These are phyloP conservation scores for Diadophis punctatus DNA, from an alignment of 2,113 vertebrate species.

Conservation along the genomic window DNA sequence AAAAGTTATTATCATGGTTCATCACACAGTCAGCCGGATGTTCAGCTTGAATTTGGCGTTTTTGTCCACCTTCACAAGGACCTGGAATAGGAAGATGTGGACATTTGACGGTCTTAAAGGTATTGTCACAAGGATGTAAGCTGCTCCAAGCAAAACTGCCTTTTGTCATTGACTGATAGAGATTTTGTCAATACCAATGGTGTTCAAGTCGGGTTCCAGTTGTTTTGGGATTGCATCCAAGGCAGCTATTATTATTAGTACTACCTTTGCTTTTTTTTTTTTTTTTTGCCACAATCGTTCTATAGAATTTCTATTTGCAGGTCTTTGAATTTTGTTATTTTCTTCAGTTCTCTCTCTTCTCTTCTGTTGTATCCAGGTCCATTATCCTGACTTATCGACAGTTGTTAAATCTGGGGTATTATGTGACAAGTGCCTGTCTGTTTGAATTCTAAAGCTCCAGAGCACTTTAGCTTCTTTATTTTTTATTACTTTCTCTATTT, in stretches of 20 bases:
- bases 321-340: neutral
- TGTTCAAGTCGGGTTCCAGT: no score
- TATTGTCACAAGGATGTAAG: no score
- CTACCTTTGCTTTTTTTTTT: neutral
- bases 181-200: no score
- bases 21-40: neutral
- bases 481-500: neutral
- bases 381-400: neutral
- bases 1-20: neutral
- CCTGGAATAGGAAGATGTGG: no score
- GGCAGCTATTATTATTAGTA: no score
- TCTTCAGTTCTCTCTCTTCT: neutral
- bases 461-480: neutral
- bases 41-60: neutral
- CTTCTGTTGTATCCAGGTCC: neutral
- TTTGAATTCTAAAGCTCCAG: neutral
- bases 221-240: no score
- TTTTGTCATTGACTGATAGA: no score
- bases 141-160: no score
- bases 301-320: neutral
- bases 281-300: neutral
- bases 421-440: neutral
- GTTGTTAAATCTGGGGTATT: neutral
- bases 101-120: no score
- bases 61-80: no score